Conservation (phyloP, 2,797 vertebrate genomes). For the Tokudaia muenninki region DNA sequence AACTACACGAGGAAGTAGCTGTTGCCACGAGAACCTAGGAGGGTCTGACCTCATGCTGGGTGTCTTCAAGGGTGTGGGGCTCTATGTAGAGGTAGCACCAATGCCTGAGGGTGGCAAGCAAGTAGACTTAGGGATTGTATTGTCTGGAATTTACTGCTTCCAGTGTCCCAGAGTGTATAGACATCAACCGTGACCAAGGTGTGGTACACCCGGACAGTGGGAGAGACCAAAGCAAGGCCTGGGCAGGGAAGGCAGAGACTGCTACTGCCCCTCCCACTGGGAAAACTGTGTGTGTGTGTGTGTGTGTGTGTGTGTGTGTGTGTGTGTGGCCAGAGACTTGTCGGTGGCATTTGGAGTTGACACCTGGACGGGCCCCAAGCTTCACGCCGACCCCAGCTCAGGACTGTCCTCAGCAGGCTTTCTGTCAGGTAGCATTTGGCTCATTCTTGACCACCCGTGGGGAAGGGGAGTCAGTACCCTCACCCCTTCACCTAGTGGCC, state of each 20-base stretch:
- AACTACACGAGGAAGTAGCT: not conserved
- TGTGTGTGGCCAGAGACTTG: not conserved
- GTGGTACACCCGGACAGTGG: slow-evolving; percentile 22
- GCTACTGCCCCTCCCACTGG: not conserved
- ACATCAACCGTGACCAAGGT: not conserved
- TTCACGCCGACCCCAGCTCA: not conserved
- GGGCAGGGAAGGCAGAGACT: not conserved
- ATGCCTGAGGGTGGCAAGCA: not conserved
- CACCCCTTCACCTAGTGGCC: not conserved
- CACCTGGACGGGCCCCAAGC: not conserved
- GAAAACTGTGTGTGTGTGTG: not conserved
- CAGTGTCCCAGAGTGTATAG: not conserved
- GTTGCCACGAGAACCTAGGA: no score
- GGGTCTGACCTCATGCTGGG: not conserved
- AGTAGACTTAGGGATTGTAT: not conserved
- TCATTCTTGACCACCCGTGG: not conserved
- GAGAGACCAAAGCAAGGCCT: not conserved
- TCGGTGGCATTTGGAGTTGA: not conserved
- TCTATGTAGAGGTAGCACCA: not conserved
- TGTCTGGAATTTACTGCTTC: slow-evolving; percentile 10
- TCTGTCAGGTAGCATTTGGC: not conserved
- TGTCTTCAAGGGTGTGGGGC: not conserved
- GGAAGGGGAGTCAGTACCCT: not conserved
- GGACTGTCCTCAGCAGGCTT: not conserved
- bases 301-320: not conserved